Percentiles rank a stretch among this genome's conserved stretches.
phyloP scores from a whole-genome alignment of 2,113 vertebrate species.

The Poeciliopsis prolifica region DNA sequence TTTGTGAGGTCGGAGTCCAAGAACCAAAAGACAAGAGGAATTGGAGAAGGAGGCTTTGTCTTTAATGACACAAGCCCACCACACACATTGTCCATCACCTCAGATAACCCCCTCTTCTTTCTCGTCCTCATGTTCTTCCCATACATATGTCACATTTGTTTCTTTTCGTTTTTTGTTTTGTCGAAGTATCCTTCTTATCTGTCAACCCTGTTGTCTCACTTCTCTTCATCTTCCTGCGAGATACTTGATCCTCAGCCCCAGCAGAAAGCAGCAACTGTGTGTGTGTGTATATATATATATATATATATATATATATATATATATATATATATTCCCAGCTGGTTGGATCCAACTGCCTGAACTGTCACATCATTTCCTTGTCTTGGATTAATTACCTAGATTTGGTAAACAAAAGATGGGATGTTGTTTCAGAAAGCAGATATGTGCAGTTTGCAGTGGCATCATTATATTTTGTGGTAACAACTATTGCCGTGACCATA shows the following conservation, averaged over 20 bases:
- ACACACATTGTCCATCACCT: slow-evolving; percentile 64
- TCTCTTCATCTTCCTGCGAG: neutral
- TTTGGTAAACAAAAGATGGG: slow-evolving; percentile 65
- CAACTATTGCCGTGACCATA: slow-evolving; percentile 43
- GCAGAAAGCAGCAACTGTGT: slow-evolving; percentile 23
- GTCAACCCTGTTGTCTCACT: slow-evolving; percentile 9
- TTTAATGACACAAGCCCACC: slow-evolving; percentile 58
- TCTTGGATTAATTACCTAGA: slow-evolving; percentile 70
- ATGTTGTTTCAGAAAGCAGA: slow-evolving; percentile 68
- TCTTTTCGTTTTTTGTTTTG: slow-evolving; percentile 7
- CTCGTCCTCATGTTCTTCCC: slow-evolving; percentile 25
- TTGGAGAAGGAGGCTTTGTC: slow-evolving; percentile 58
- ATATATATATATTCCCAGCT: slow-evolving; percentile 30
- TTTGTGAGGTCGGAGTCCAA: slow-evolving; percentile 45
- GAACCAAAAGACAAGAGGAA: slow-evolving; percentile 52
- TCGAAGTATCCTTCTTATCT: slow-evolving; percentile 4
- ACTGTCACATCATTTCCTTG: slow-evolving; percentile 62
- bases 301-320: no score
- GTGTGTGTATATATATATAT: no score
- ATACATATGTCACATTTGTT: slow-evolving; percentile 6
- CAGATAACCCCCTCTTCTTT: slow-evolving; percentile 61
- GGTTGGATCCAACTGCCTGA: slow-evolving; percentile 52
- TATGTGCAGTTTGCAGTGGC: slow-evolving; percentile 56
- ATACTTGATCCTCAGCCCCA: slow-evolving; percentile 30
- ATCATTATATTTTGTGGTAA: slow-evolving; percentile 57